Conservation (phyloP, 1,140 invertebrate genomes). For the Acromyrmex echinatior region DNA sequence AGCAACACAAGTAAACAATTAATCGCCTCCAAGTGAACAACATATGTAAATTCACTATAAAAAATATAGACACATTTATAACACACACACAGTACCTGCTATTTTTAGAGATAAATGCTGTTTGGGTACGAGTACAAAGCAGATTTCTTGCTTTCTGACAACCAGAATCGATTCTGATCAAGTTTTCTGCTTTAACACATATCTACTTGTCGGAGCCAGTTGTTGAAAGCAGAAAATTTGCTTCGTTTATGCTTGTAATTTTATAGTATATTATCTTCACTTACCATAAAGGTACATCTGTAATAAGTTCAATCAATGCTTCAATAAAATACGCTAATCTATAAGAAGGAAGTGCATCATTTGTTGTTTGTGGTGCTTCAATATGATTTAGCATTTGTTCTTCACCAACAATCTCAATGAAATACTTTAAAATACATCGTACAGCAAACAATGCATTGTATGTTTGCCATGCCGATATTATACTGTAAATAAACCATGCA, state of each 20-base stretch:
- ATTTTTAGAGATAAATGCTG: background rate
- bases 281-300: conserved; percentile 92
- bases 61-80: conserved; percentile 14
- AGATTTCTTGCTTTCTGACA: no score
- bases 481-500: conserved; percentile 88
- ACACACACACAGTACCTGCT: background rate
- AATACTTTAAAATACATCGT: conserved; percentile 95
- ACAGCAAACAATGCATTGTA: conserved; percentile 98
- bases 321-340: conserved; percentile 89
- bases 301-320: conserved; percentile 91
- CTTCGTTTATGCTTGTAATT: no score
- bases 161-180: no score
- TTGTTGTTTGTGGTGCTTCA: conserved; percentile 87
- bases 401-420: conserved; percentile 93
- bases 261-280: conserved; percentile 63
- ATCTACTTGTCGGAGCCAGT: no score
- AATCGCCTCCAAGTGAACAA: conserved; percentile 95
- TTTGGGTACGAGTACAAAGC: no score
- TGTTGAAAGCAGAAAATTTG: no score
- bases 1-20: conserved; percentile 95
- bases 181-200: no score
- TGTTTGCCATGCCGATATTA: conserved; percentile 97
- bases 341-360: conserved; percentile 69
- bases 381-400: conserved; percentile 92
- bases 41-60: conserved; percentile 94